Conservation (phyloP, 2,888 invertebrate species). For the Carabus problematicus region DNA sequence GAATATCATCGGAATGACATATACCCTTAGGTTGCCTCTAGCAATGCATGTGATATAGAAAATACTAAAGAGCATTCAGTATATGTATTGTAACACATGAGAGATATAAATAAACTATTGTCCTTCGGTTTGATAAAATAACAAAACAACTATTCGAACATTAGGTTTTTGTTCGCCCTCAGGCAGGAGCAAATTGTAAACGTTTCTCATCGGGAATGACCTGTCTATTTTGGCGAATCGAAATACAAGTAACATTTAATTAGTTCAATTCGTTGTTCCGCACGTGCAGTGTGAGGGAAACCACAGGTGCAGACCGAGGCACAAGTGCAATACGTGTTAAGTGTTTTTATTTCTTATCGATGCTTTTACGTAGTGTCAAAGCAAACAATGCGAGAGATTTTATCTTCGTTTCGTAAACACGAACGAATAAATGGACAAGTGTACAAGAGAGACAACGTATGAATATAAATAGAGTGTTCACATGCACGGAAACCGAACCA, state of each 20-base stretch:
- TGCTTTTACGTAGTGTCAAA: slow-evolving; percentile 34
- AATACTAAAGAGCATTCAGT: too few relatives aligned
- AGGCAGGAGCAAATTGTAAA: too few relatives aligned
- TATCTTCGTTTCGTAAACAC: slow-evolving; percentile 33
- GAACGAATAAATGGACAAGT: slow-evolving; percentile 35
- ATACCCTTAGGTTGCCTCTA: too few relatives aligned
- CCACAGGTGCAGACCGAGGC: slow-evolving; percentile 27
- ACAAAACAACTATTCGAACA: too few relatives aligned
- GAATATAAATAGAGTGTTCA: slow-evolving; percentile 16
- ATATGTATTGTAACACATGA: too few relatives aligned
- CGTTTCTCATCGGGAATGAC: background rate
- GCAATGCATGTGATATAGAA: too few relatives aligned
- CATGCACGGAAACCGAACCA: background rate
- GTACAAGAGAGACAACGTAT: slow-evolving; percentile 22
- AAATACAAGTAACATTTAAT: slow-evolving; percentile 21
- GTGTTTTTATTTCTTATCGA: slow-evolving; percentile 36
- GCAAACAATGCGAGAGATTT: slow-evolving; percentile 35
- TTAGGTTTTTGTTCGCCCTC: too few relatives aligned
- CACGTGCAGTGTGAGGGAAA: slow-evolving; percentile 20
- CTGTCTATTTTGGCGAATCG: slow-evolving; percentile 1
- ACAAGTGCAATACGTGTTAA: slow-evolving; percentile 28
- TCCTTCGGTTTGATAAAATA: too few relatives aligned
- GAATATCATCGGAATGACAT: too few relatives aligned
- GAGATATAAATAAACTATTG: too few relatives aligned
- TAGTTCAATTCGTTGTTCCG: slow-evolving; percentile 29